Evolutionary conservation across 1,140 invertebrate genomes (phyloP).

Genomic region (Amyelois transitella): DNA sequence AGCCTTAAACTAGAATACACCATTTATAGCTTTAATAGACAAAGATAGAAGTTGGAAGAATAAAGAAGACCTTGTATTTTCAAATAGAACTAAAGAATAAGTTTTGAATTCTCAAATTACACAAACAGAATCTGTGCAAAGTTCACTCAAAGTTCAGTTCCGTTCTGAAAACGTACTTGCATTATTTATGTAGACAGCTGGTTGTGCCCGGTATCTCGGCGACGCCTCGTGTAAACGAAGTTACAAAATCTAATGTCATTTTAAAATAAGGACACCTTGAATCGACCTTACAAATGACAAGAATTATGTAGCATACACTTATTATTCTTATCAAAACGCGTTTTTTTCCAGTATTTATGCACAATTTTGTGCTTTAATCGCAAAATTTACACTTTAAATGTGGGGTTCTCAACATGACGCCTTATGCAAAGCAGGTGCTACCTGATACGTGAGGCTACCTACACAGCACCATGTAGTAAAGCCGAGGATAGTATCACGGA

Average conservation of each 20-base stretch:
- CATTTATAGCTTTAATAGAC: too few relatives aligned
- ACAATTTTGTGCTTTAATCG: constrained; percentile 68
- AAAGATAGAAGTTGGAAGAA: too few relatives aligned
- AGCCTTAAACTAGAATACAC: too few relatives aligned
- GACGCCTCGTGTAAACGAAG: neutral
- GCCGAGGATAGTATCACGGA: neutral
- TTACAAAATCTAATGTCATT: constrained; percentile 21
- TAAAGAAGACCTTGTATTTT: too few relatives aligned
- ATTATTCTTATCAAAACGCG: constrained; percentile 56
- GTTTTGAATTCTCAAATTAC: neutral
- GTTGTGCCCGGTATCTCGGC: neutral
- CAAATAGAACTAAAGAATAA: neutral
- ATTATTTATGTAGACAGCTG: neutral
- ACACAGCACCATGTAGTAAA: constrained; percentile 11
- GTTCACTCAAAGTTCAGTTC: neutral
- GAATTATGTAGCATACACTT: constrained; percentile 33
- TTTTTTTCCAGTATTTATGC: constrained; percentile 55
- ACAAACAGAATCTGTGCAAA: neutral
- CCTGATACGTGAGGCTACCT: constrained; percentile 49
- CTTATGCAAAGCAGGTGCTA: constrained; percentile 72
- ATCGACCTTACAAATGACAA: constrained; percentile 36
- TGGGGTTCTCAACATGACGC: constrained; percentile 63
- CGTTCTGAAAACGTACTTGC: neutral
- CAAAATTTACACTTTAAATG: constrained; percentile 70
- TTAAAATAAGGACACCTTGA: constrained; percentile 49